These are phyloP conservation scores for Palythoa heliodiscus DNA, from an alignment of 92 coral and sea anemone genomes.

Conservation along the genomic window DNA sequence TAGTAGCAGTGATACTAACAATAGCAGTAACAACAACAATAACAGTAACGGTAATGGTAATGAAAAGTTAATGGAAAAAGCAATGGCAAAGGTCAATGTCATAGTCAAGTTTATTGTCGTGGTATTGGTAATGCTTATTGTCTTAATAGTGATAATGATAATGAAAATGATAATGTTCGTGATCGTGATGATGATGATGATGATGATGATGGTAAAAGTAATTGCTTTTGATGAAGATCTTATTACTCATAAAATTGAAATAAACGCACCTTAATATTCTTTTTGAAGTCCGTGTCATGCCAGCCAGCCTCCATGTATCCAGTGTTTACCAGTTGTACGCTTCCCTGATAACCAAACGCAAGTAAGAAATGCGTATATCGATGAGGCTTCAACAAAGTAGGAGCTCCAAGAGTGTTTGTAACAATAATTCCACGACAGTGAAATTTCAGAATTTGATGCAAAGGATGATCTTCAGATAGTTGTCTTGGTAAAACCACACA, in stretches of 20 bases:
- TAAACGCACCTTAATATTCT: slow-evolving; percentile 29
- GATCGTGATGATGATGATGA: too few relatives aligned
- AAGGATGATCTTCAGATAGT: slow-evolving; percentile 15
- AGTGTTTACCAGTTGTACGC: slow-evolving; percentile 37
- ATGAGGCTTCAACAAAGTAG: background rate
- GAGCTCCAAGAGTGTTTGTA: slow-evolving; percentile 30
- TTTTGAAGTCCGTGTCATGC: slow-evolving; percentile 50
- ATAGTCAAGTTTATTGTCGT: too few relatives aligned
- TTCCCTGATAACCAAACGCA: slow-evolving; percentile 40
- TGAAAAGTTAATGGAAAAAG: too few relatives aligned
- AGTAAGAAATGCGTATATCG: slow-evolving; percentile 1
- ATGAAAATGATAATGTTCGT: too few relatives aligned
- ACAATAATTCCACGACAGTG: slow-evolving; percentile 46
- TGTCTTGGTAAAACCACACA: background rate
- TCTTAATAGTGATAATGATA: too few relatives aligned
- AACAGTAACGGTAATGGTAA: too few relatives aligned
- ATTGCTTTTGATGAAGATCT: too few relatives aligned
- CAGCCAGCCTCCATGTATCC: slow-evolving; percentile 31
- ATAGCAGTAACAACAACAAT: too few relatives aligned
- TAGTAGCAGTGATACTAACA: too few relatives aligned
- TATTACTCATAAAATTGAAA: background rate
- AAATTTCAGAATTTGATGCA: slow-evolving; percentile 33
- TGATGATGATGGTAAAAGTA: too few relatives aligned
- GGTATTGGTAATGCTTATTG: too few relatives aligned
- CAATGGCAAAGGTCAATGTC: too few relatives aligned